Evolutionary conservation across 2,888 invertebrate species (phyloP).

Genomic region (Neoitamus cyanurus): DNA sequence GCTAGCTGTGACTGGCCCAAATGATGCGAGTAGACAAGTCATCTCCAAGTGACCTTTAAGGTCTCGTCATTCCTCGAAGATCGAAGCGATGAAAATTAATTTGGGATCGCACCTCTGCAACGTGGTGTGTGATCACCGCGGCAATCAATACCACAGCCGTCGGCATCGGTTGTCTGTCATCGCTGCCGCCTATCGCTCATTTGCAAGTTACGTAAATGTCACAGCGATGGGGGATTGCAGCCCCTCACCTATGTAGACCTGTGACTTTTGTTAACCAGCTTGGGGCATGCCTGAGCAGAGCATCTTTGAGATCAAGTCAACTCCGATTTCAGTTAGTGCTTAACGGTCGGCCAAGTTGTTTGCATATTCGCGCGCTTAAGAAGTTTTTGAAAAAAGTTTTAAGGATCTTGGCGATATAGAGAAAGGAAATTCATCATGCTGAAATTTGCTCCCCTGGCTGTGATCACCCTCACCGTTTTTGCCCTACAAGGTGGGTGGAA

Average conservation of each 20-base stretch:
- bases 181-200: not conserved
- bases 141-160: not conserved
- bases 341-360: not conserved
- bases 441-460: constrained; percentile 16
- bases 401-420: not conserved
- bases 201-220: constrained; percentile 46
- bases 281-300: not conserved
- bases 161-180: not conserved
- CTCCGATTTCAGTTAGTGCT: constrained; percentile 10
- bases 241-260: not conserved
- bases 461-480: constrained; percentile 11
- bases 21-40: not conserved
- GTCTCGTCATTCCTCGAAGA: not conserved
- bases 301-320: not conserved
- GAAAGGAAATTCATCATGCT: constrained; percentile 17
- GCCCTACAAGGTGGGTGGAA: constrained; percentile 39
- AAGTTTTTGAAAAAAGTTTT: not conserved
- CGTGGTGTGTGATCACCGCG: not conserved
- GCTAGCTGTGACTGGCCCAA: not conserved
- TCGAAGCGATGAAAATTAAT: not conserved
- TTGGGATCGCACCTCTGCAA: constrained; percentile 31
- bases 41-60: constrained; percentile 8
- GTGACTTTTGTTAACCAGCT: not conserved
- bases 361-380: not conserved
- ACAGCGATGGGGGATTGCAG: not conserved